A percentile compares a stretch with the other conserved stretches of the same genome.
These are phyloP conservation scores for Nesogale talazaci DNA, from an alignment of 2,113 vertebrate species.

Conservation along the genomic window DNA sequence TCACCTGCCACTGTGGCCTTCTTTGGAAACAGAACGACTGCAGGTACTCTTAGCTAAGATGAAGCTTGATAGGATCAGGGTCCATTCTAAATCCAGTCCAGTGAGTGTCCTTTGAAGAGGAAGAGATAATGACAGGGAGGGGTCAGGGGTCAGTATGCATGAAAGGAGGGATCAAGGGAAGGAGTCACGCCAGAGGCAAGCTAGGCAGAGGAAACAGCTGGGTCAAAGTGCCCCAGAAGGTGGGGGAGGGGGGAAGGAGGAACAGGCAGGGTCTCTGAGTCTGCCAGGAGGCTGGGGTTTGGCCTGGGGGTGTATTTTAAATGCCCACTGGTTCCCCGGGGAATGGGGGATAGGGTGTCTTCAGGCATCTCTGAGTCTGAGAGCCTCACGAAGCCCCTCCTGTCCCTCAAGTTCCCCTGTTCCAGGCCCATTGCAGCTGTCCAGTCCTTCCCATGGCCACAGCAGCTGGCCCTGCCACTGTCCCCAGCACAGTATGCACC, in stretches of 20 bases:
- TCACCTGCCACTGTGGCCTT: not conserved
- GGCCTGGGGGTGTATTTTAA: not conserved
- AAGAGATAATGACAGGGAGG: not conserved
- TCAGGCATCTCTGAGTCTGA: constrained; percentile 19
- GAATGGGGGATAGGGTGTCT: no score
- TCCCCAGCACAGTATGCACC: not conserved
- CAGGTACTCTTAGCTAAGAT: not conserved
- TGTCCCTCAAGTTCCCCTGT: not conserved
- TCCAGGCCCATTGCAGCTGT: not conserved
- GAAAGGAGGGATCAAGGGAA: not conserved
- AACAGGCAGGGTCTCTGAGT: not conserved
- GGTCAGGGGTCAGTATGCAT: not conserved
- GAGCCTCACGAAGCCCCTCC: not conserved
- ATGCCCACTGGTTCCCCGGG: not conserved
- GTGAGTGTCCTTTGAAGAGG: not conserved
- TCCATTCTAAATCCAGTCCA: not conserved
- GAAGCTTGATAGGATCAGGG: not conserved
- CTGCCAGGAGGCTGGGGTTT: not conserved
- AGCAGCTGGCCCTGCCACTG: constrained; percentile 5
- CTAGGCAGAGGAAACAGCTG: not conserved
- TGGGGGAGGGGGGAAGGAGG: not conserved
- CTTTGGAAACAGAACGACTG: not conserved
- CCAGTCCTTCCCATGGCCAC: not conserved
- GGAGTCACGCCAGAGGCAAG: not conserved
- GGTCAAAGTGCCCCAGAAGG: not conserved